These are phyloP conservation scores for Villa cingulata DNA, from an alignment of 2,888 invertebrate species.

Conservation along the genomic window DNA sequence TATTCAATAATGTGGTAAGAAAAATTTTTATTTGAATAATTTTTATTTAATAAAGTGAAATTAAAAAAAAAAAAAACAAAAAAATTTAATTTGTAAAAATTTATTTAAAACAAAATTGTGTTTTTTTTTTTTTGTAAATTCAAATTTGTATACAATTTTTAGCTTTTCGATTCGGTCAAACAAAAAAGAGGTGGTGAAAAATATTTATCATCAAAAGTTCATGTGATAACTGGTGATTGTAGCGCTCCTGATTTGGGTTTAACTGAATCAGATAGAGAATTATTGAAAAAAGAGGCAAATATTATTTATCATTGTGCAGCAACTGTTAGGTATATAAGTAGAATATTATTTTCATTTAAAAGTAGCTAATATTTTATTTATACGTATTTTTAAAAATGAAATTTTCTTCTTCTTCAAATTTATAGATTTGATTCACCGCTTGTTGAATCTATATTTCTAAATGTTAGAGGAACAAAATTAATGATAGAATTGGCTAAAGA, in stretches of 20 bases:
- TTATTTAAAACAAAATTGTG: too few species aligned
- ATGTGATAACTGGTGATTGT: constrained; percentile 62
- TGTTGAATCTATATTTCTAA: constrained; percentile 78
- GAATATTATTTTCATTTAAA: not conserved
- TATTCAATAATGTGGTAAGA: constrained; percentile 63
- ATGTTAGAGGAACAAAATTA: constrained; percentile 79
- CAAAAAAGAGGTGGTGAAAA: constrained; percentile 46
- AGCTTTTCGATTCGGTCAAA: constrained; percentile 67
- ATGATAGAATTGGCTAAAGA: constrained; percentile 70
- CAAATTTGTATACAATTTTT: constrained; percentile 21
- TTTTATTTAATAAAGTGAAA: not conserved
- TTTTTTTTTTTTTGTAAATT: too few species aligned
- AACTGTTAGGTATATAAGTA: constrained; percentile 41
- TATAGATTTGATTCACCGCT: constrained; percentile 76
- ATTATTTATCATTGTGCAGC: constrained; percentile 76
- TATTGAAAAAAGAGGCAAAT: constrained; percentile 52
- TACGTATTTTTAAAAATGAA: not conserved
- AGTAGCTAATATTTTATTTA: too few species aligned
- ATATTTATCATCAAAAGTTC: constrained; percentile 50
- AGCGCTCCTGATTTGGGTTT: constrained; percentile 53
- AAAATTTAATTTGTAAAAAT: too few species aligned
- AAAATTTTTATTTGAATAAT: not conserved
- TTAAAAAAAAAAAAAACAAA: too few species aligned
- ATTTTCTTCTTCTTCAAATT: not conserved
- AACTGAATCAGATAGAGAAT: constrained; percentile 48